phyloP scores from a whole-genome alignment of 2,797 vertebrate species.

The Silurus lanzhouensis region DNA sequence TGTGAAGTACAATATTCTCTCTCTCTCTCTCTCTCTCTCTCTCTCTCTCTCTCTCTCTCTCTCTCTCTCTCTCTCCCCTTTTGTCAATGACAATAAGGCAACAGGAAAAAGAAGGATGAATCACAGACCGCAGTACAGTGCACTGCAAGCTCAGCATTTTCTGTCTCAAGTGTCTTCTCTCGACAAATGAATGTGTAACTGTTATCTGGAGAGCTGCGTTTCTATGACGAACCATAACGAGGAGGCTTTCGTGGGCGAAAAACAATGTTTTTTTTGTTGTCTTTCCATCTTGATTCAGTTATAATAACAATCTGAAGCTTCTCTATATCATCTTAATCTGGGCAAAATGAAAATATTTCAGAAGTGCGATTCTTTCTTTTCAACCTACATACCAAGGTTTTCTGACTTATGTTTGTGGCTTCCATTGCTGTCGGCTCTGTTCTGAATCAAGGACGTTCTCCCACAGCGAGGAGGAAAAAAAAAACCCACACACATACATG shows the following conservation, averaged over 20 bases:
- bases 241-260: background rate
- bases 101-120: constrained; percentile 3
- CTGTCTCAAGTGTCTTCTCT: background rate
- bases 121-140: background rate
- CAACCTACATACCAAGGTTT: background rate
- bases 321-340: background rate
- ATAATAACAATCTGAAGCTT: background rate
- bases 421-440: background rate
- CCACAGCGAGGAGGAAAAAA: background rate
- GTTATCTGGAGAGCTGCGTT: background rate
- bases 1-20: constrained; percentile 14
- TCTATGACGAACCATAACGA: background rate
- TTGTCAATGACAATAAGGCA: constrained; percentile 27
- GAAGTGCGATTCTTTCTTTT: background rate
- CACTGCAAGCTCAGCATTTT: constrained; percentile 5
- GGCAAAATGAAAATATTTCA: background rate
- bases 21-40: constrained; percentile 19
- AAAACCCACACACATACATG: too few relatives aligned
- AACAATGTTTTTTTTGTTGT: too few relatives aligned
- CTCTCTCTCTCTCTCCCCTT: background rate
- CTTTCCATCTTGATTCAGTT: constrained; percentile 1
- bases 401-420: background rate
- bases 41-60: constrained; percentile 16
- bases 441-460: constrained; percentile 3
- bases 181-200: background rate